Conservation (phyloP, 2,797 vertebrate genomes). For the Sciurus carolinensis region DNA sequence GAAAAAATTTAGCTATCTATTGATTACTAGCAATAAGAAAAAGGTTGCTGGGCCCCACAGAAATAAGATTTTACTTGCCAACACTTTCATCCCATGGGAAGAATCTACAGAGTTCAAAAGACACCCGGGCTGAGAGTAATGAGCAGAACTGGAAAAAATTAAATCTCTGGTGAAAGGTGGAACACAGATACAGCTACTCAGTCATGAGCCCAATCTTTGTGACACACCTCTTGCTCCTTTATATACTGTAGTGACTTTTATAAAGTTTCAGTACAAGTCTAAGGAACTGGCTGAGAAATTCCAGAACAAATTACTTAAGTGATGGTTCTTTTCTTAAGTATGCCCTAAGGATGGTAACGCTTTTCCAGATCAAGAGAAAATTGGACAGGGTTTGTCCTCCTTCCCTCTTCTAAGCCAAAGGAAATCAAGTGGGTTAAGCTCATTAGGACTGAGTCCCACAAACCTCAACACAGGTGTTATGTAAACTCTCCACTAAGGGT, state of each 20-base stretch:
- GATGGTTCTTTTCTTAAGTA: background rate
- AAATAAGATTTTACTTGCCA: background rate
- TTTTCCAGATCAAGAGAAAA: background rate
- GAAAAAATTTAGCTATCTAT: background rate
- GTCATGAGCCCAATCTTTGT: background rate
- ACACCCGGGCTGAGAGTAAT: background rate
- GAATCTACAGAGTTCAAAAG: constrained; percentile 16
- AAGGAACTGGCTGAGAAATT: background rate
- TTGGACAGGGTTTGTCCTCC: background rate
- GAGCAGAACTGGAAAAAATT: background rate
- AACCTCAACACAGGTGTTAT: background rate
- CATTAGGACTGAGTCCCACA: background rate
- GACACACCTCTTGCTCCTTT: background rate
- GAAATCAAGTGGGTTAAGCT: background rate
- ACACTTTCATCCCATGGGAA: background rate
- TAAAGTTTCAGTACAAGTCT: background rate
- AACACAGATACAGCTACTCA: background rate
- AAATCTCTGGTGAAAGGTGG: background rate
- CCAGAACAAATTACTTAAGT: background rate
- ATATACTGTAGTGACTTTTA: background rate
- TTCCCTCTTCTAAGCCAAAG: background rate
- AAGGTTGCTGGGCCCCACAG: background rate
- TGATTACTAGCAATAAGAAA: constrained; percentile 1
- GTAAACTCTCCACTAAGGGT: accelerated
- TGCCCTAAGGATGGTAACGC: background rate